phyloP scores from a whole-genome alignment of 2,797 vertebrate species.

The Sternotherus odoratus region DNA sequence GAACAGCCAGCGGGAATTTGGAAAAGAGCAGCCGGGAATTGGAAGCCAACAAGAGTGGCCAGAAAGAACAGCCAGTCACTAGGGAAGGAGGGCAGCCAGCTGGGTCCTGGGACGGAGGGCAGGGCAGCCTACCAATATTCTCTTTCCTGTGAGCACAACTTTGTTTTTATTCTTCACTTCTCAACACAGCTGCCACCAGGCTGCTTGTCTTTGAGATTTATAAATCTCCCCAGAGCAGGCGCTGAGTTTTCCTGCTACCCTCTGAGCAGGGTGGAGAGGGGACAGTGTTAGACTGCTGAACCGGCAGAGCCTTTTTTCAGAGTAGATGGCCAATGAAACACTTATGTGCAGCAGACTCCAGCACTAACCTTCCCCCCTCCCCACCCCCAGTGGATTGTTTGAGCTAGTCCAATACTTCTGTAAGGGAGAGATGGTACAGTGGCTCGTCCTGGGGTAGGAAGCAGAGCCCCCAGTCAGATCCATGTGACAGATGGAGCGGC shows the following conservation, averaged over 20 bases:
- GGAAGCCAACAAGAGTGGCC: neutral
- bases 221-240: neutral
- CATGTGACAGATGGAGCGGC: conserved; percentile 50
- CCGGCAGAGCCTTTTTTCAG: neutral
- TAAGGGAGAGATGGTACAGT: neutral
- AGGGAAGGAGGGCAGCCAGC: neutral
- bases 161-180: conserved; percentile 23
- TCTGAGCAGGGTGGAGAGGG: neutral
- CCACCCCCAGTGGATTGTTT: neutral
- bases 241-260: neutral
- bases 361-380: neutral
- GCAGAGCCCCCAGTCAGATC: neutral
- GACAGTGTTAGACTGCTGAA: neutral
- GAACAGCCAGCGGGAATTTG: neutral
- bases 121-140: neutral
- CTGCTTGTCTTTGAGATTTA: neutral
- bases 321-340: accelerated
- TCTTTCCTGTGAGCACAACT: neutral
- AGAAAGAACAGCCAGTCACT: neutral
- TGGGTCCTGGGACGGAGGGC: neutral
- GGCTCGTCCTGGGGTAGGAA: neutral
- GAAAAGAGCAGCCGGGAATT: neutral
- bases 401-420: neutral
- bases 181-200: neutral
- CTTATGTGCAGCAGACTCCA: neutral